Percentiles rank a stretch among this genome's conserved stretches.
Conservation (phyloP, 2,888 invertebrate genomes). For the Meteorus colon region DNA sequence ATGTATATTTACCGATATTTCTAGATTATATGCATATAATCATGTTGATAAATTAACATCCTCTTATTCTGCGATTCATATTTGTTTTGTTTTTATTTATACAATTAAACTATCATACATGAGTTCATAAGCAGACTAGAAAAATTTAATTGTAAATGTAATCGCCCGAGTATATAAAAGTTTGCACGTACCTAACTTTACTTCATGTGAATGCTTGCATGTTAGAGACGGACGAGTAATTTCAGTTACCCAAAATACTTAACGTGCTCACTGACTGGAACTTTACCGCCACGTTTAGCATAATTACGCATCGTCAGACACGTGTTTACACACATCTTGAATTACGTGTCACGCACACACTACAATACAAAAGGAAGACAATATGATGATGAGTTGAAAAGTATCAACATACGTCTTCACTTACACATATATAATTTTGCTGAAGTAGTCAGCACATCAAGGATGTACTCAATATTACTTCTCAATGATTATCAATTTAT, state of each 20-base stretch:
- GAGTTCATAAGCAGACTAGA: constrained; percentile 17
- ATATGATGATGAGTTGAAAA: constrained; percentile 24
- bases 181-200: constrained; percentile 31
- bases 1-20: neutral
- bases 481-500: constrained; percentile 53
- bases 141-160: constrained; percentile 42
- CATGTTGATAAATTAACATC: constrained; percentile 5
- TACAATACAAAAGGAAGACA: constrained; percentile 10
- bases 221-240: constrained; percentile 47
- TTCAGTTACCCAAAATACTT: constrained; percentile 57
- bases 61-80: neutral
- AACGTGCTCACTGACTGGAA: constrained; percentile 48
- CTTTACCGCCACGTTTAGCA: constrained; percentile 48
- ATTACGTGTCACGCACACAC: constrained; percentile 38
- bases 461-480: constrained; percentile 35
- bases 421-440: constrained; percentile 11
- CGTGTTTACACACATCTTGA: constrained; percentile 49
- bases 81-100: constrained; percentile 16
- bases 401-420: neutral
- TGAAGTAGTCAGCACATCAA: constrained; percentile 28
- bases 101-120: constrained; percentile 21
- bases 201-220: constrained; percentile 13
- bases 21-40: neutral
- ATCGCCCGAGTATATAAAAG: constrained; percentile 30
- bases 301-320: constrained; percentile 49